Evolutionary conservation across 2,113 vertebrate species (phyloP).

Genomic region (Chrysochloris asiatica): DNA sequence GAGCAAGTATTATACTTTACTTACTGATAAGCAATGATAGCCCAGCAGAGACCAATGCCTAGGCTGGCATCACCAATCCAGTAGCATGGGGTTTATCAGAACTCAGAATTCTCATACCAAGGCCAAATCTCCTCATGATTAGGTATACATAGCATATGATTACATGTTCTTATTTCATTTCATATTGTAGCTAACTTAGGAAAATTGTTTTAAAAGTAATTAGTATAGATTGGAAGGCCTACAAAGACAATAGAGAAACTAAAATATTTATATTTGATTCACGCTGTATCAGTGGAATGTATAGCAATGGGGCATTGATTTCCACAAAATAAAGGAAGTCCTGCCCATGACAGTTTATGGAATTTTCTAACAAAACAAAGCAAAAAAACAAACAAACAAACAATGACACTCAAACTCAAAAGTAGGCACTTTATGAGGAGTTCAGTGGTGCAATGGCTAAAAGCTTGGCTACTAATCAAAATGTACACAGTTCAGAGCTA

Average conservation of each 20-base stretch:
- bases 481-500: background rate
- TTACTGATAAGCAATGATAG: background rate
- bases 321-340: background rate
- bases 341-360: background rate
- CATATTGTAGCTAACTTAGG: background rate
- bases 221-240: background rate
- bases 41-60: conserved; percentile 1
- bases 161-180: conserved; percentile 15
- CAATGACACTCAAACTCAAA: too few relatives aligned
- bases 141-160: background rate
- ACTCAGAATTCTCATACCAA: background rate
- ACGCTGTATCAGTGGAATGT: background rate
- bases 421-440: background rate
- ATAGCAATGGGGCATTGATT: background rate
- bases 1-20: conserved; percentile 8
- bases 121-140: background rate
- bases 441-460: background rate
- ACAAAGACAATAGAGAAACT: background rate
- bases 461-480: background rate
- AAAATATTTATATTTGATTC: background rate
- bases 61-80: background rate
- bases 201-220: background rate
- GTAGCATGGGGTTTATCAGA: background rate
- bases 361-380: conserved; percentile 6
- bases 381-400: too few relatives aligned